Conservation (phyloP, 2,113 vertebrate species). For the Carettochelys insculpta region DNA sequence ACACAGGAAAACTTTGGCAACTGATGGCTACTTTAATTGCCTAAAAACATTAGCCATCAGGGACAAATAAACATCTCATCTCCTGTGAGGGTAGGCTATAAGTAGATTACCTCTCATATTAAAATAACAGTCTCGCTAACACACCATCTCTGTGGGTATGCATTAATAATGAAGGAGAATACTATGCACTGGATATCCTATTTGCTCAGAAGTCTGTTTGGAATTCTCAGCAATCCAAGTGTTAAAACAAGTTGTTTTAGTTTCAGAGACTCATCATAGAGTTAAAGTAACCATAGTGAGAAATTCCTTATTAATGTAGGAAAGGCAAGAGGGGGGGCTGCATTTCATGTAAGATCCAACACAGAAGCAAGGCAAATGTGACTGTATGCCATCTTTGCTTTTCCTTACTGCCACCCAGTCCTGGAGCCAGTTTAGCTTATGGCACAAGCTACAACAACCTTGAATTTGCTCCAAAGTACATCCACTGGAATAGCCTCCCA, state of each 20-base stretch:
- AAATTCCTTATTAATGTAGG: not conserved
- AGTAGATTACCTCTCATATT: no score
- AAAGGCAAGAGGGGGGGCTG: not conserved
- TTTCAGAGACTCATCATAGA: not conserved
- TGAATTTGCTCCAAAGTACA: not conserved
- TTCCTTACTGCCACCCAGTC: fast-evolving
- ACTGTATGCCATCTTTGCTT: not conserved
- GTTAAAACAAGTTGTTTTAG: not conserved
- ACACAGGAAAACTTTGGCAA: not conserved
- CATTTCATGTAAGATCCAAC: not conserved
- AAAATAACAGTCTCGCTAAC: fast-evolving
- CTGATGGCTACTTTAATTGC: not conserved
- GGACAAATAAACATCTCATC: not conserved
- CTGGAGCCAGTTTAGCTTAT: not conserved
- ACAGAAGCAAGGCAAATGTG: not conserved
- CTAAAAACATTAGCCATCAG: not conserved
- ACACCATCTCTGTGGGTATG: not conserved
- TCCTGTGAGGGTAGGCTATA: fast-evolving
- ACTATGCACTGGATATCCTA: fast-evolving
- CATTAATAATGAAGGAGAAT: not conserved
- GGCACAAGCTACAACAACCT: not conserved
- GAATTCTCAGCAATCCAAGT: not conserved
- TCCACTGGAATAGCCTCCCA: not conserved
- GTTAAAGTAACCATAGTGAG: not conserved
- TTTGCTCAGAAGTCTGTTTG: not conserved